Conservation (phyloP, 2,888 invertebrate species). For the Cepaea hortensis region DNA sequence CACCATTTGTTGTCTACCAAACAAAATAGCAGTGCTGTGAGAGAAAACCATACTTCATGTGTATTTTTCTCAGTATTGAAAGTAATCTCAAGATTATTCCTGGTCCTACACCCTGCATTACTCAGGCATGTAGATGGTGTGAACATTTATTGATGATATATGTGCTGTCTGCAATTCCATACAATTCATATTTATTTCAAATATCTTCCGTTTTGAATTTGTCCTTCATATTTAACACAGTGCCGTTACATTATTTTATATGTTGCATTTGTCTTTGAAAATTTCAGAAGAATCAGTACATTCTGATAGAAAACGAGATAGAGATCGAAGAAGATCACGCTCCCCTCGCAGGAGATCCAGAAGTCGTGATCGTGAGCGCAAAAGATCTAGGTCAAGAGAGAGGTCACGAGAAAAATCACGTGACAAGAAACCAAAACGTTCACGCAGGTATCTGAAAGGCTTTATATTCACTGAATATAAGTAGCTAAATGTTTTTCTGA, state of each 20-base stretch:
- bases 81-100: no score
- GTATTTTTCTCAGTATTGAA: no score
- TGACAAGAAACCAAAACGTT: slow-evolving; percentile 53
- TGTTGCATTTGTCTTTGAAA: neutral
- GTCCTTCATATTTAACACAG: no score
- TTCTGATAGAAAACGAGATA: slow-evolving; percentile 51
- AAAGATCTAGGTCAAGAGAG: slow-evolving; percentile 70
- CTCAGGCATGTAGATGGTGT: no score
- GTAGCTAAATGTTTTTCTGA: neutral
- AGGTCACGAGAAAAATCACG: slow-evolving; percentile 70
- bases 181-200: no score
- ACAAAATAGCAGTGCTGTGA: no score
- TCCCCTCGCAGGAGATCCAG: slow-evolving; percentile 70
- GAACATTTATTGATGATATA: no score
- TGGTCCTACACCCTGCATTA: no score
- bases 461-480: neutral
- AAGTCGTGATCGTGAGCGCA: slow-evolving; percentile 70
- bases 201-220: no score
- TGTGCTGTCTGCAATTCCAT: no score
- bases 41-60: no score
- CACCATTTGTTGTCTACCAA: no score
- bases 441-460: slow-evolving; percentile 41
- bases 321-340: slow-evolving; percentile 60
- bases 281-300: slow-evolving; percentile 39
- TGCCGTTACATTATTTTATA: neutral